Evolutionary conservation across 2,113 vertebrate genomes (phyloP).

Genomic region (Leiothrix lutea): DNA sequence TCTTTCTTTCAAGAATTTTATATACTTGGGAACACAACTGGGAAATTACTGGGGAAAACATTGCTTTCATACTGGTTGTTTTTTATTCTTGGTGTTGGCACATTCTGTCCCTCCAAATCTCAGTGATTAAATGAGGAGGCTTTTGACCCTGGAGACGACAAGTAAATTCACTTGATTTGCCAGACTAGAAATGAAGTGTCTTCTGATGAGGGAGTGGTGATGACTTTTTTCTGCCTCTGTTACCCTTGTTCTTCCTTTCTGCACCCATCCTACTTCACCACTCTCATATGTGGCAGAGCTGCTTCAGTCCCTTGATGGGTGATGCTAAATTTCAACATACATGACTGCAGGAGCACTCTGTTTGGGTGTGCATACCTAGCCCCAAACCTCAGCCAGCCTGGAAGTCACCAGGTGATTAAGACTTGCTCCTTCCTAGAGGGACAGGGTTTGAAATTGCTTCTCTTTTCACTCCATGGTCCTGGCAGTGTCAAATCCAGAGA

Average conservation of each 20-base stretch:
- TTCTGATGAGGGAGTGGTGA: not conserved
- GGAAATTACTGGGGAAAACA: not conserved
- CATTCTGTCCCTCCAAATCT: conserved; percentile 15
- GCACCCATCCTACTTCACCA: not conserved
- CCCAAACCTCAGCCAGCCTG: not conserved
- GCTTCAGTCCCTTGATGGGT: fast-evolving
- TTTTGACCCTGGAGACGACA: conserved; percentile 27
- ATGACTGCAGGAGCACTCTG: not conserved
- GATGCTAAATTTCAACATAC: not conserved
- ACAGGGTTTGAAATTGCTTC: not conserved
- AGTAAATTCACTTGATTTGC: conserved; percentile 30
- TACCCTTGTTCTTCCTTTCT: not conserved
- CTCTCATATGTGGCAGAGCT: not conserved
- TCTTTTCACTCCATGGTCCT: not conserved
- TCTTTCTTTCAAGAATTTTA: not conserved
- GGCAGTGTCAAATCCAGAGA: not conserved
- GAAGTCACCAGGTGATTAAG: not conserved
- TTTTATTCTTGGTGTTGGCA: conserved; percentile 6
- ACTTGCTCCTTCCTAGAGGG: not conserved
- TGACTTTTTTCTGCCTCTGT: not conserved
- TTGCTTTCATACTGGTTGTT: not conserved
- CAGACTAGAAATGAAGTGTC: conserved; percentile 35
- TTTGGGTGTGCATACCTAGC: not conserved
- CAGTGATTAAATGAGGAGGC: not conserved
- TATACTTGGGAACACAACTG: not conserved